Base-by-base conservation (phyloP, 2,113 vertebrate species). In the Hippocampus barbouri region DNA sequence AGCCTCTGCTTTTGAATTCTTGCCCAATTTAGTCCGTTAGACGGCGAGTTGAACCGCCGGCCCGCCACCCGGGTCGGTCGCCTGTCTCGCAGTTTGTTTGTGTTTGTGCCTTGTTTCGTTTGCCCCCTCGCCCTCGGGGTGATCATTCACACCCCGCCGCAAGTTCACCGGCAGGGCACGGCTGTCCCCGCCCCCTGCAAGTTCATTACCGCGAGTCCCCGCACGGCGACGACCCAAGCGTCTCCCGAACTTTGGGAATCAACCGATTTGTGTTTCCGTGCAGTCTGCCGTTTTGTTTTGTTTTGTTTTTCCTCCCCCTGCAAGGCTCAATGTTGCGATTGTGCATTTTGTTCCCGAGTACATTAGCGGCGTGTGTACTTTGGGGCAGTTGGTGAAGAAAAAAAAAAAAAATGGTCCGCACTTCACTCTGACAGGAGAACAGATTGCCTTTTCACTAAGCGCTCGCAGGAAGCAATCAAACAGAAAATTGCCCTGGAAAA, bases 151-250 rank as follows among this genome's bases (percentile, higher is more conserved):
- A 91, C 90, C 84, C 81, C 72, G 69, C 72, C 25, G 75, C 27
- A 75, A 87, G 91, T 92, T 93, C 91, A 92, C 72, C 85, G 86
- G 61, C 70, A 21, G 90, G 91, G 87, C 90, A 92, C 49, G 51
- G 7, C 40, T 1, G 30, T 73, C 68, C 66, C 71, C 20, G 73
- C 81, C 80, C 80, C 76, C 82, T 66, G 83, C 78, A 85, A 90
- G 90, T 91, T 92, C 90, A 92, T 91, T 89, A 91, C 86, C 86
- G 68, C 51, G 67, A 20, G 43, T 27, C 41, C 23, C 27, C 23
- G 43, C 43, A 8, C 23, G 21, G n/a, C 43, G 43, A 15, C 41
- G 63, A 65, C 63, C 21, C 63, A 2, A 47, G 14, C 8, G 83
- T 16, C 23, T 47, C 62, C 62, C 23, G 21, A 64, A 64, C 62